Evolutionary conservation across 2,113 vertebrate genomes (phyloP).

Genomic region (Natator depressus): DNA sequence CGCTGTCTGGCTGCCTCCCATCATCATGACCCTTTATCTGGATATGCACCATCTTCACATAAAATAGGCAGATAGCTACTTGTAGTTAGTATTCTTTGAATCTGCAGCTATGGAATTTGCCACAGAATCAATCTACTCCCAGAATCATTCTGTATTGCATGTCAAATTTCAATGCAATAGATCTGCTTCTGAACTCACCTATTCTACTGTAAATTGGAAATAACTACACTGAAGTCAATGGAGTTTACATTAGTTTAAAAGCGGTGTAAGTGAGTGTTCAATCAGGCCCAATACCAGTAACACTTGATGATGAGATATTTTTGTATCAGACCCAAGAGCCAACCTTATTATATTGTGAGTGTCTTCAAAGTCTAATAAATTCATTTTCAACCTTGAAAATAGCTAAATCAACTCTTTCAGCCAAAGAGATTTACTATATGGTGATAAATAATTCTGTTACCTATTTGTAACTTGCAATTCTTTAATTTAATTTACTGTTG

Average conservation of each 20-base stretch:
- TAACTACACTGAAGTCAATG: neutral
- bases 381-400: neutral
- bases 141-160: neutral
- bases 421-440: neutral
- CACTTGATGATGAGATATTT: neutral
- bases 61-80: neutral
- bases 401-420: neutral
- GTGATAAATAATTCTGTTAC: neutral
- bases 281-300: neutral
- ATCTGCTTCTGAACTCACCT: neutral
- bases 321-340: neutral
- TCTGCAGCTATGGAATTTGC: neutral
- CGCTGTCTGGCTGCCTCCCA: neutral
- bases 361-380: neutral
- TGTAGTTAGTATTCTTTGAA: neutral
- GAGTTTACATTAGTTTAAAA: neutral
- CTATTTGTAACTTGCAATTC: too few species aligned
- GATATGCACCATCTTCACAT: neutral
- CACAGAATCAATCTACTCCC: neutral
- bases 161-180: neutral
- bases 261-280: neutral
- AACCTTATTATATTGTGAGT: neutral
- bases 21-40: neutral
- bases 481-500: too few species aligned
- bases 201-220: neutral